Base-by-base conservation (phyloP, 64 coral and sea anemone species). In the Platygyra sinensis region DNA sequence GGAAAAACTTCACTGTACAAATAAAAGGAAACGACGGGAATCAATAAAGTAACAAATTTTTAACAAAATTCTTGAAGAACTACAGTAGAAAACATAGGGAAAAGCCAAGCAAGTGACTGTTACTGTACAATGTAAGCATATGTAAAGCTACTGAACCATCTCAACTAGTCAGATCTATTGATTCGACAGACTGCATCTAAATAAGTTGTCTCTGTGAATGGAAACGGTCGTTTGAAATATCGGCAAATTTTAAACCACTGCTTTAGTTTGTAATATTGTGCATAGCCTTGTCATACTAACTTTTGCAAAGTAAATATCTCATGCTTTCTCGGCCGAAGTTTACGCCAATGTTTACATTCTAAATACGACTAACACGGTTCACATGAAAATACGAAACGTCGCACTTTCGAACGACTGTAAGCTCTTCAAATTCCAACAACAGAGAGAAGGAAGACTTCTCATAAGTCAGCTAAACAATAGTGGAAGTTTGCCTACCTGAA, bases 401-500 rank as follows among this genome's bases (percentile, higher is more conserved):
- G 54, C 54, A 16, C 15, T 57, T 57, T 57, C 54, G 54, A 57
- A 57, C 2, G 11, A 57, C 3, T 57, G 10, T 57, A 16, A 14
- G 54, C 54, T 57, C 20, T 49, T 10, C 12, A 64, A 27, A 36
- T 29, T 62, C 16, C 80, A 71, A n/a, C 12, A 72, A 12, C 38
- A 14, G 11, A 8, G 42, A 46, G 38, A 39, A 3, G 5, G 38
- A 39, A 39, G 42, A 46, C 42, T 46, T 46, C 42, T 46, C 42
- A 6, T 46, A 8, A 46, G 42, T 46, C 42, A 46, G 13, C 22
- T 67, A 38, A n/a, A 89, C 18, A 61, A 36, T 42, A 79, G 14
- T 64, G 30, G 27, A 57, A 71, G 19, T 32, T 73, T 88, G 5
- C 86, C 27, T 60, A 95, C 96, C 93, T 95, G 84, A 29, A 95